phyloP scores from a whole-genome alignment of 2,888 invertebrate species.

The Metacarcinus magister region DNA sequence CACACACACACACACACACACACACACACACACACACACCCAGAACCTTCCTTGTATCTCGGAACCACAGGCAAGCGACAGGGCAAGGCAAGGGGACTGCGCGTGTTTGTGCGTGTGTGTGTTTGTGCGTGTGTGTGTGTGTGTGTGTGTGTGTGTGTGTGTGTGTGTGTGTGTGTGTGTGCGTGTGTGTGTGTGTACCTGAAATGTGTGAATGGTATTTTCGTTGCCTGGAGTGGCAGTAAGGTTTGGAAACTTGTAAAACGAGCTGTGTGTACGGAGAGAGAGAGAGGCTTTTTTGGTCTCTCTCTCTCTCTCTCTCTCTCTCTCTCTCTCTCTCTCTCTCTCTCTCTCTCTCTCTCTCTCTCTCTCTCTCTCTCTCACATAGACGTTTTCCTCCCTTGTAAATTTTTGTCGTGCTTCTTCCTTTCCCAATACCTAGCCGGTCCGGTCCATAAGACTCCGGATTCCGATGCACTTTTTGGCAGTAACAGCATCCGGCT shows the following conservation, averaged over 20 bases:
- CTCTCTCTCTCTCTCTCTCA: background rate
- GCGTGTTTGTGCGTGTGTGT: background rate
- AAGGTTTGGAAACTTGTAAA: background rate
- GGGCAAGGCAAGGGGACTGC: background rate
- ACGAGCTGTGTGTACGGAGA: background rate
- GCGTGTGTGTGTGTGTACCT: background rate
- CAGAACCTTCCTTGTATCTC: background rate
- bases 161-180: slow-evolving; percentile 11
- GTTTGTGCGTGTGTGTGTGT: background rate
- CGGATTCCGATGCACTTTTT: background rate
- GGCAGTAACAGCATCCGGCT: background rate
- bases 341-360: background rate
- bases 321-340: background rate
- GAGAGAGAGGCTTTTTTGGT: background rate
- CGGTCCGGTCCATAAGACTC: background rate
- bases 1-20: slow-evolving; percentile 44
- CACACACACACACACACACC: background rate
- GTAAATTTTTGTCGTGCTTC: background rate
- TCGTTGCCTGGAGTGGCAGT: background rate
- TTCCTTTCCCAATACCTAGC: background rate
- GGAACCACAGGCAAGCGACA: background rate
- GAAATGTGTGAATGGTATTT: background rate
- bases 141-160: slow-evolving; percentile 31
- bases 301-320: background rate
- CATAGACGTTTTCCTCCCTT: background rate